Evolutionary conservation across 2,888 invertebrate genomes (phyloP), one percentile per base, ranked within the genome.

Genomic region (Drosophila tanythrix): DNA sequence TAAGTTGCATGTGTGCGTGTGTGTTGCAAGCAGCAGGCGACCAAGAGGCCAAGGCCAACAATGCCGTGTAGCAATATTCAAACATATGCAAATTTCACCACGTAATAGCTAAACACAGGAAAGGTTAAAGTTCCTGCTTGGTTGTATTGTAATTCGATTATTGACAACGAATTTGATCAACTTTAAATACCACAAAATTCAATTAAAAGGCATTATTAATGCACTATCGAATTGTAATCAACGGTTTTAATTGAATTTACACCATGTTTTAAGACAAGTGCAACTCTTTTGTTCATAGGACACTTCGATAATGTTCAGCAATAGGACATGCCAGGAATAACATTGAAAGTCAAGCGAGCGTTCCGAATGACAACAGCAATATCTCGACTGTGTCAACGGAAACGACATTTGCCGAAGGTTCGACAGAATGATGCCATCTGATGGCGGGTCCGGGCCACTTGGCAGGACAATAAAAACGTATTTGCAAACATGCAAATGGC

Each of bases 401-500:
- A 65, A 27, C 43, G 62, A 52, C 65, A 69, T 75, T 75, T 64
- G 52, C 51, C 40, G n/a, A 56, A 60, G 57, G 60, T 43, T 48
- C 46, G 15, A 15, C 15, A 46, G 27, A 27, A 36, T 27, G 25
- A 8, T 46, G 46, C 1, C 15, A 13, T 13, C 7, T 13, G 6
- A 46, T 21, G 21, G 7, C 7, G 13, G 21, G 21, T 46, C 15
- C 55, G 35, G 43, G 57, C 53, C 76, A 74, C 74, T 70, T 72
- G 63, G 46, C 60, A 59, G 58, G 48, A 77, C 74, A 79, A 82
- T 84, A 83, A 76, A 76, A 75, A 59, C 38, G 69, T 76, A 72
- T 68, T 74, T 76, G 72, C 67, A 48, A 58, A 75, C 77, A 79
- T 74, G 67, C 76, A 74, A 84, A 79, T 83, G 72, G 63, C 77